These are phyloP conservation scores for Sebastes trivittatus DNA, from an alignment of 2,797 vertebrate genomes.

Conservation along the genomic window DNA sequence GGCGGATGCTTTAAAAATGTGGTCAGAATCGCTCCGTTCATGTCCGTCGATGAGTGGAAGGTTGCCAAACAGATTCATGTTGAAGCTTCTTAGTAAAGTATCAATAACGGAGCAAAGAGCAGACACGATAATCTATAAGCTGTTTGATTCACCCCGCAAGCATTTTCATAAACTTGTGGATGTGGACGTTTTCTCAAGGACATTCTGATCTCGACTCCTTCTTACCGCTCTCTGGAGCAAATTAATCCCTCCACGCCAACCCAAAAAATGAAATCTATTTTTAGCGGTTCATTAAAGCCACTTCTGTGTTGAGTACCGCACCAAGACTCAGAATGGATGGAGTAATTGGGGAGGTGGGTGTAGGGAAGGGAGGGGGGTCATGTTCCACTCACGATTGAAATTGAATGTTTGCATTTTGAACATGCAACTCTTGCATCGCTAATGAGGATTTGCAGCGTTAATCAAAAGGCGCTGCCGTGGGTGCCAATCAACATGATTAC, in stretches of 20 bases:
- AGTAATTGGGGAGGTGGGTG: constrained; percentile 29
- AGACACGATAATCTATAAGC: constrained; percentile 14
- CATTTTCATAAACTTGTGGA: constrained; percentile 30
- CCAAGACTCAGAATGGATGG: constrained; percentile 15
- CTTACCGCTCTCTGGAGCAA: constrained; percentile 28
- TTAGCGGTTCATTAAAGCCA: constrained; percentile 56
- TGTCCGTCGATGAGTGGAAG: not conserved
- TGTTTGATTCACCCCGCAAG: not conserved
- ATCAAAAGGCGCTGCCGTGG: constrained; percentile 43
- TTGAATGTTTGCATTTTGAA: constrained; percentile 37
- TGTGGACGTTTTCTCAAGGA: constrained; percentile 55
- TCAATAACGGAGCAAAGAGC: not conserved
- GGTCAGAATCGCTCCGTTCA: not conserved
- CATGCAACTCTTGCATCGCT: constrained; percentile 22
- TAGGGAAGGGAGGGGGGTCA: not conserved
- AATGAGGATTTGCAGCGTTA: constrained; percentile 53
- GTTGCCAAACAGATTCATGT: not conserved
- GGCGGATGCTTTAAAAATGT: not conserved
- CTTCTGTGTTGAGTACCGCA: not conserved
- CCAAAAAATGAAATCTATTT: constrained; percentile 52
- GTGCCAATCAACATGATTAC: constrained; percentile 61
- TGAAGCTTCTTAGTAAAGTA: not conserved
- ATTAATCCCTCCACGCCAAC: constrained; percentile 37
- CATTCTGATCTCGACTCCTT: not conserved
- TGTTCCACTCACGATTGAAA: constrained; percentile 30